Evolutionary conservation across 2,888 invertebrate genomes (phyloP), one percentile per base, ranked within the genome.

Genomic region (Gari tellinella): DNA sequence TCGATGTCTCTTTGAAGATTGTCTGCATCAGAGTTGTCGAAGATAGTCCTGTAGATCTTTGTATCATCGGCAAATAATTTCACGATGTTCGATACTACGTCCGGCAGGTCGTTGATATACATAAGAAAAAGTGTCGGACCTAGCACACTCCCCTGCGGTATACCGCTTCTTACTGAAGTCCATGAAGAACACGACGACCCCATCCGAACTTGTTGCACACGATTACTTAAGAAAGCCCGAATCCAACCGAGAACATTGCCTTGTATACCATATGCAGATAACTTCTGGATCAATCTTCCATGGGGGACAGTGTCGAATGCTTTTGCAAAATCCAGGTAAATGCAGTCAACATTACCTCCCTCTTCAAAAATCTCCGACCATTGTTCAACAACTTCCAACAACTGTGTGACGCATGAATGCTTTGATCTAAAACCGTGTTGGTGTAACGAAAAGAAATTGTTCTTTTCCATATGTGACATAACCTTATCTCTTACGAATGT

Each of bases 51-150:
- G 23, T 63, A 62, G 10, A 52, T 40, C 23, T 53, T 52, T 1
- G 61, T 51, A 19, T 61, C 61, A 41, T 51, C 61, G 17, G 60
- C 60, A 41, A 49, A 49, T n/a, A n/a, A n/a, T n/a, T n/a, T n/a
- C n/a, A n/a, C n/a, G n/a, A n/a, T n/a, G n/a, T n/a, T n/a, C n/a
- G n/a, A n/a, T n/a, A n/a, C n/a, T n/a, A n/a, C n/a, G n/a, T n/a
- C n/a, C n/a, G n/a, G n/a, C n/a, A n/a, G n/a, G n/a, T n/a, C n/a
- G n/a, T n/a, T n/a, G n/a, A n/a, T n/a, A n/a, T n/a, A n/a, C n/a
- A n/a, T n/a, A n/a, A n/a, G n/a, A n/a, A n/a, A n/a, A n/a, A n/a
- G n/a, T n/a, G n/a, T n/a, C n/a, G n/a, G n/a, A n/a, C n/a, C n/a
- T n/a, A n/a, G n/a, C n/a, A n/a, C n/a, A n/a, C n/a, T n/a, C n/a